Percentiles rank a stretch among this genome's conserved stretches.
Conservation (phyloP, 2,797 vertebrate genomes). For the Danio kyathit region DNA sequence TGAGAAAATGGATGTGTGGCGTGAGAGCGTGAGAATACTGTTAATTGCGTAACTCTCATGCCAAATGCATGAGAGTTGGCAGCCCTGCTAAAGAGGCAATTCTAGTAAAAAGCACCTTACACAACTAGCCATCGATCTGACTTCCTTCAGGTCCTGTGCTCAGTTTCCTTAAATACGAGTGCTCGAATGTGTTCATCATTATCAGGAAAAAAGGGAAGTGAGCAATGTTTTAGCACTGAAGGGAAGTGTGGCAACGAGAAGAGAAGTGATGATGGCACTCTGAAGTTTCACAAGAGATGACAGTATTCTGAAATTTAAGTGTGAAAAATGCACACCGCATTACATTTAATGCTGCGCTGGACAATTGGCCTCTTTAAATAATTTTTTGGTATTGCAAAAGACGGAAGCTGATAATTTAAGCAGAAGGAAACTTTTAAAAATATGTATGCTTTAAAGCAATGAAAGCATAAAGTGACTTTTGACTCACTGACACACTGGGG, state of each 20-base stretch:
- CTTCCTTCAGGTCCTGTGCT: neutral
- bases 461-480: too few relatives aligned
- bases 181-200: neutral
- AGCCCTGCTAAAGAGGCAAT: too few relatives aligned
- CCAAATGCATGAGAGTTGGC: too few relatives aligned
- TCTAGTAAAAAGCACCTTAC: slow-evolving; percentile 1
- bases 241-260: slow-evolving; percentile 50
- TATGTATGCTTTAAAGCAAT: neutral
- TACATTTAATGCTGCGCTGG: slow-evolving; percentile 34
- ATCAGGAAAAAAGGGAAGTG: slow-evolving; percentile 20
- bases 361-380: slow-evolving; percentile 35
- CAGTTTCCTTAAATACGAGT: slow-evolving; percentile 13
- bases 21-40: too few relatives aligned
- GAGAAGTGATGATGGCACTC: slow-evolving; percentile 33
- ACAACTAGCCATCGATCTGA: neutral
- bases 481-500: too few relatives aligned
- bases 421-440: neutral
- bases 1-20: too few relatives aligned
- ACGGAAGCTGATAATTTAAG: neutral
- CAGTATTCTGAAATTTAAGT: neutral
- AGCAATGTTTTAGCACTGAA: slow-evolving; percentile 3
- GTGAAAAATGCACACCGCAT: neutral
- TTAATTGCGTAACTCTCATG: too few relatives aligned
- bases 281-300: neutral
- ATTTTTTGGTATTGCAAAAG: slow-evolving; percentile 6